Base-by-base conservation (phyloP, 2,888 invertebrate genomes). In the Sinhomidia bicolor region DNA sequence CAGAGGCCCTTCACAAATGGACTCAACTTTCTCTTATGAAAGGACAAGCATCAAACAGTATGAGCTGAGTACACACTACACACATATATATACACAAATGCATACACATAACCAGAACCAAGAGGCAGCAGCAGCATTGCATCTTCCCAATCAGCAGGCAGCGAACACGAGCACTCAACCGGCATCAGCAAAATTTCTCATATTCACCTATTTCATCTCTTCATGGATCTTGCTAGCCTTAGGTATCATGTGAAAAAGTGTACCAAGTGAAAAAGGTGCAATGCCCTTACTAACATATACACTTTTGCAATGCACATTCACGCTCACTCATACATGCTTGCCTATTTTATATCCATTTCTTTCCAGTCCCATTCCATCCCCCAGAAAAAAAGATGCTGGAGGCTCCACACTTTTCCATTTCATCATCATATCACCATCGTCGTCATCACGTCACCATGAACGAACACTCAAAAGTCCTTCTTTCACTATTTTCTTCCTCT, bases 241-340 rank as follows among this genome's bases (percentile, higher is more conserved):
- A 82, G 62, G 74, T 47, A 44, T 32, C 0, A 14, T n/a, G 14
- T 60, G 36, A 44, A 76, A 86, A 86, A 86, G 86, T 87, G 81
- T 81, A 87, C 81, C 86, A 74, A 81, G 14, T 44, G 74, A 74
- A 20, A 14, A 78, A 82, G 51, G 88, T 82, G 82, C 88, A 88
- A 62, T 88, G 88, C 82, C 88, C 88, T 68, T 81, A 47, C 62
- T 29, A 10, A 44, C 57, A 41, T n/a, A 51, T 41, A 60, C 41
- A n/a, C 85, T 74, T 14, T 9, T 68, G 17, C 41, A 7, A 7
- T 23, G 41, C 47, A 20, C 23, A 47, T 2, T 74, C 23, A 20
- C 68, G 32, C 65, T 12, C 57, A 32, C 65, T 29, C 36, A 23
- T n/a, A n/a, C n/a, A n/a, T n/a, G n/a, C n/a, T n/a, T n/a, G n/a